phyloP scores from a whole-genome alignment of 2,113 vertebrate species.

The Heloderma charlesbogerti region DNA sequence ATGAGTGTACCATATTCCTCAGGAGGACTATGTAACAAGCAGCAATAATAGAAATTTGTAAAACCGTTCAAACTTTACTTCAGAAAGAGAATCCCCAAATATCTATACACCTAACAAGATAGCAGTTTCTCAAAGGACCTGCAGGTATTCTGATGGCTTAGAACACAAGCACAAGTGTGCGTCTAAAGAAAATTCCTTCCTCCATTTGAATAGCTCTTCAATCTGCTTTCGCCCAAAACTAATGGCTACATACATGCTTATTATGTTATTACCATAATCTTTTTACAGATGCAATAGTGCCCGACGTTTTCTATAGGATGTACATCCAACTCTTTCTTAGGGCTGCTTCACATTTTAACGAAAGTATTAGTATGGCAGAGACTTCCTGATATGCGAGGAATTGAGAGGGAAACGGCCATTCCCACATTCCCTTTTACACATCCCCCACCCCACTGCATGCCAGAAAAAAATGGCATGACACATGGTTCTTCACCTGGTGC shows the following conservation, averaged over 20 bases:
- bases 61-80: neutral
- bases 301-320: neutral
- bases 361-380: neutral
- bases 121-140: neutral
- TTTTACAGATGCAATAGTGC: neutral
- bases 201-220: neutral
- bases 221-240: neutral
- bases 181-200: neutral
- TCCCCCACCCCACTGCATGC: too few species aligned
- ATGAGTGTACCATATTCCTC: constrained; percentile 15
- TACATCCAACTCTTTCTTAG: neutral
- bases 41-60: neutral
- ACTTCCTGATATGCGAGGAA: neutral
- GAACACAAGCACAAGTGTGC: neutral
- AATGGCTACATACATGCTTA: neutral
- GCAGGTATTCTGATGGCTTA: neutral
- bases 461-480: neutral
- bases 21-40: neutral
- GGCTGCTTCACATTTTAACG: neutral
- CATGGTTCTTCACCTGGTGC: neutral
- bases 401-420: neutral
- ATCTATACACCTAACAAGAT: neutral
- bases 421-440: neutral
- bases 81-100: neutral
- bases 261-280: neutral